A percentile compares a stretch with the other conserved stretches of the same genome.
Evolutionary conservation across 2,888 invertebrate genomes (phyloP).

Genomic region (Lasius fuliginosus): DNA sequence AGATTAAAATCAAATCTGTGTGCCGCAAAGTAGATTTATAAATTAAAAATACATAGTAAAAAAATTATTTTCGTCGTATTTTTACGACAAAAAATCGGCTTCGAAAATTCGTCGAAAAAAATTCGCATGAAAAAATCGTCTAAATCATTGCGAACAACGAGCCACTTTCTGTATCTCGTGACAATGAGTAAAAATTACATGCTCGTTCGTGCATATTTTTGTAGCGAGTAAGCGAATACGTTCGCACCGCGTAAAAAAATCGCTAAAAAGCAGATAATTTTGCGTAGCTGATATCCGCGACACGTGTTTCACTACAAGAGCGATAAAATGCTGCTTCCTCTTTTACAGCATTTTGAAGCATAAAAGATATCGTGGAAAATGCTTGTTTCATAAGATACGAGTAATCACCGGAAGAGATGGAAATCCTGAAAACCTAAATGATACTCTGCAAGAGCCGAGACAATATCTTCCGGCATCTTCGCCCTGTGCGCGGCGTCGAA

Average conservation of each 20-base stretch:
- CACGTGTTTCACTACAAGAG: not conserved
- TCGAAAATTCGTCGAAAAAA: slow-evolving; percentile 9
- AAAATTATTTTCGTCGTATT: not conserved
- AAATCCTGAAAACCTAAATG: slow-evolving; percentile 43
- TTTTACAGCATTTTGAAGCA: not conserved
- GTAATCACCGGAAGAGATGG: slow-evolving; percentile 59
- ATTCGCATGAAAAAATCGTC: slow-evolving; percentile 6
- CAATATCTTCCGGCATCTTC: slow-evolving; percentile 44
- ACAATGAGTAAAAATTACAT: slow-evolving; percentile 16
- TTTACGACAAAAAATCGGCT: not conserved
- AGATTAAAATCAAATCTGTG: not conserved
- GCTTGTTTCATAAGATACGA: slow-evolving; percentile 49
- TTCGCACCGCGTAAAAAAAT: slow-evolving; percentile 23
- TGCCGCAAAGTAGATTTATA: slow-evolving; percentile 10
- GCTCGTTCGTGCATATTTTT: slow-evolving; percentile 28
- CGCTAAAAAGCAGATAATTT: slow-evolving; percentile 20
- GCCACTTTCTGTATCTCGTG: not conserved
- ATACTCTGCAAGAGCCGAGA: slow-evolving; percentile 10
- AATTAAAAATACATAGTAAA: not conserved
- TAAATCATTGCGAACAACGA: not conserved
- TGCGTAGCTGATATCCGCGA: not conserved
- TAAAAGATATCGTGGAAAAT: slow-evolving; percentile 58
- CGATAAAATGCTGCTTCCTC: not conserved
- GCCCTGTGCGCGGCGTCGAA: not conserved
- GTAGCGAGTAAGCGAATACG: slow-evolving; percentile 4